Conservation (phyloP, 2,113 vertebrate genomes). For the Hemichromis elongatus region DNA sequence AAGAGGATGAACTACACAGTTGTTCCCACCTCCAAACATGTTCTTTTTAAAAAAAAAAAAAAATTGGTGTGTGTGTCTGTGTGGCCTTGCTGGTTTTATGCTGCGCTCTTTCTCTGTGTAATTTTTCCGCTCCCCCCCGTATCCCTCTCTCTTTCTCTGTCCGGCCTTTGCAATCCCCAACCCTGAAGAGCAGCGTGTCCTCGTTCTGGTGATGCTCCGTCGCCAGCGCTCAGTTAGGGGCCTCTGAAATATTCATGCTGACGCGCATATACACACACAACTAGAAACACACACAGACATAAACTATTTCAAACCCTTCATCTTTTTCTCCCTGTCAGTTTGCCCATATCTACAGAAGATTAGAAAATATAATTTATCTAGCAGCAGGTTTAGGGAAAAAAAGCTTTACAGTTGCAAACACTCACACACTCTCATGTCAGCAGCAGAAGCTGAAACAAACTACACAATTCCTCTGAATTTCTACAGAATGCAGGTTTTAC, state of each 20-base stretch:
- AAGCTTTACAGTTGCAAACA: neutral
- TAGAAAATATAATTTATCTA: constrained; percentile 41
- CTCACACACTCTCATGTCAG: neutral
- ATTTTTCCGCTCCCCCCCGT: neutral
- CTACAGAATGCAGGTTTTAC: neutral
- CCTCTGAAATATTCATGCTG: constrained; percentile 56
- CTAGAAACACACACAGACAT: neutral
- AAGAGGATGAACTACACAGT: neutral
- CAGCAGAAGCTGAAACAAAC: neutral
- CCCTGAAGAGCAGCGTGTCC: constrained; percentile 36
- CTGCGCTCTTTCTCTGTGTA: neutral
- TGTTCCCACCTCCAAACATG: neutral
- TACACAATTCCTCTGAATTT: neutral
- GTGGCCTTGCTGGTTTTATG: neutral
- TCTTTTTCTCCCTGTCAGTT: constrained; percentile 11
- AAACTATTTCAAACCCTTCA: constrained; percentile 6
- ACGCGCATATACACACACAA: constrained; percentile 35
- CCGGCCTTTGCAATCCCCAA: neutral
- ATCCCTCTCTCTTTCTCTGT: neutral
- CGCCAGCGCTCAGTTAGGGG: constrained; percentile 26
- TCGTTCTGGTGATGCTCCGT: constrained; percentile 48
- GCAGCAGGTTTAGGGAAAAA: constrained; percentile 1
- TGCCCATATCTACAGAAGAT: constrained; percentile 27
- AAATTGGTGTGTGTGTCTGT: neutral
- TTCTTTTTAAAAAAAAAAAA: no score